Evolutionary conservation across 2,797 vertebrate genomes (phyloP).

Genomic region (Eidolon dupreanum): DNA sequence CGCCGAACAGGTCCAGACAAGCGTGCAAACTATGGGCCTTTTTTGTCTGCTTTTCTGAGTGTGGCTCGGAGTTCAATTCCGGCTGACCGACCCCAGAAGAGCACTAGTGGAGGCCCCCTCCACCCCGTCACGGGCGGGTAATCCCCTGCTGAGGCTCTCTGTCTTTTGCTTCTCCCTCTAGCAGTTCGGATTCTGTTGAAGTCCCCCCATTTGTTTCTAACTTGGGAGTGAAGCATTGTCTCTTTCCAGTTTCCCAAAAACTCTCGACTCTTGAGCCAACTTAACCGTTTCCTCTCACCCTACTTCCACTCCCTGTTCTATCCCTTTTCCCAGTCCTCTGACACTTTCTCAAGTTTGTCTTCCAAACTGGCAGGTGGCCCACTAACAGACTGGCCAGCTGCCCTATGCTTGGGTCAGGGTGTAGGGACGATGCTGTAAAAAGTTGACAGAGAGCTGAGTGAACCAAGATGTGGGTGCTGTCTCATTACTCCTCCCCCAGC

Average conservation of each 20-base stretch:
- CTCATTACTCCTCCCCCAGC: constrained; percentile 60
- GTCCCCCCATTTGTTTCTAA: background rate
- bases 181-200: background rate
- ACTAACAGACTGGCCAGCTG: constrained; percentile 72
- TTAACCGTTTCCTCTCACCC: constrained; percentile 6
- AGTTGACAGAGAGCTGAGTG: constrained; percentile 77
- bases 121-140: background rate
- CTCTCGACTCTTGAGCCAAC: constrained; percentile 54
- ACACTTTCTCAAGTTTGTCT: constrained; percentile 49
- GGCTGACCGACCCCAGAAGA: too few relatives aligned
- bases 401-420: constrained; percentile 69
- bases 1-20: background rate
- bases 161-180: background rate
- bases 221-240: background rate
- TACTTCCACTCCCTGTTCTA: constrained; percentile 47
- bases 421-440: constrained; percentile 64
- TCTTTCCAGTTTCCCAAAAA: constrained; percentile 79
- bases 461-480: constrained; percentile 17
- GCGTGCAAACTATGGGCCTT: background rate
- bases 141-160: background rate
- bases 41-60: background rate
- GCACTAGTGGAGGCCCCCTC: too few relatives aligned
- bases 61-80: background rate
- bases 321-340: constrained; percentile 64
- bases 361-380: constrained; percentile 74